Conservation (phyloP, 2,888 invertebrate genomes). For the Pardosa pseudoannulata region DNA sequence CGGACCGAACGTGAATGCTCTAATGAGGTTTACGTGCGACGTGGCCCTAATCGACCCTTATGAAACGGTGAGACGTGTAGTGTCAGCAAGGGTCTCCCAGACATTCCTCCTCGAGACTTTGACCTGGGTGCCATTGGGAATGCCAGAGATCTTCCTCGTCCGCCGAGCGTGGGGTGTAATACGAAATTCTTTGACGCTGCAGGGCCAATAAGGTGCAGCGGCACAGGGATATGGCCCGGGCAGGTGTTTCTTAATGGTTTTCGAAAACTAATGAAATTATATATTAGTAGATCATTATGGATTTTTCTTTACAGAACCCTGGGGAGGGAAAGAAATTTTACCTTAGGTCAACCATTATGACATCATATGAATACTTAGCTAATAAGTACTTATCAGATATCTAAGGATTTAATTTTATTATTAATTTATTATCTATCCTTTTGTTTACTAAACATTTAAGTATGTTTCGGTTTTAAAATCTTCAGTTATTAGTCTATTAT, state of each 20-base stretch:
- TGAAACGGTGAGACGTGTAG: constrained; percentile 54
- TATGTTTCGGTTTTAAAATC: no score
- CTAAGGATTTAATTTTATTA: no score
- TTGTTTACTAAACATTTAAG: no score
- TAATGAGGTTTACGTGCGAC: constrained; percentile 66
- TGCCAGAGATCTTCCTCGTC: constrained; percentile 7
- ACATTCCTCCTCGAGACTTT: constrained; percentile 44
- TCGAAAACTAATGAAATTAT: neutral
- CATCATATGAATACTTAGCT: no score
- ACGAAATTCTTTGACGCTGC: neutral
- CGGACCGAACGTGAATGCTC: constrained; percentile 36
- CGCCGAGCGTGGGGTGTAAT: constrained; percentile 2
- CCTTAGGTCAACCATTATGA: no score
- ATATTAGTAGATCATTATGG: neutral
- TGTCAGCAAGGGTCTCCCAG: constrained; percentile 55
- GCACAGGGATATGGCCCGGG: neutral
- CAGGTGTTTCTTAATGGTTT: neutral
- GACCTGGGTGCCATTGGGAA: constrained; percentile 47
- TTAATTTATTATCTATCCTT: no score
- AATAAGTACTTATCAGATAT: no score
- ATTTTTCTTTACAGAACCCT: neutral
- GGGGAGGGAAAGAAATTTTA: no score
- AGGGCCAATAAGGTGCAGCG: neutral
- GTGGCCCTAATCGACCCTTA: constrained; percentile 47
- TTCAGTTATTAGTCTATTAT: no score